Conservation (phyloP, 2,113 vertebrate genomes). For the Numida meleagris region DNA sequence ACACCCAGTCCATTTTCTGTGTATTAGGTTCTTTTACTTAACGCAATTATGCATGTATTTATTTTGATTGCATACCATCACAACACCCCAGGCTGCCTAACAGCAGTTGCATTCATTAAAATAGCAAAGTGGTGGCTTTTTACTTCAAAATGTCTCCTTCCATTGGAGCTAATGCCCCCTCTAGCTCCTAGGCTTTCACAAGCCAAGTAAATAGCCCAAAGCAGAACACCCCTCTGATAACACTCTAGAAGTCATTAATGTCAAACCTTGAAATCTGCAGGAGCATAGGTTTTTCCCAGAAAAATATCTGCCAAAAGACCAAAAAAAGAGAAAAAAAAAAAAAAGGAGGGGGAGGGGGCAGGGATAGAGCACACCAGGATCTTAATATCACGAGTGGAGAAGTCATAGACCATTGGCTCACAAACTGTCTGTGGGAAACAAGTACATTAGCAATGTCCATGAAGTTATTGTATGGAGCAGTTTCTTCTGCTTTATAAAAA, state of each 20-base stretch:
- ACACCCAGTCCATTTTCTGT: not conserved
- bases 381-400: not conserved
- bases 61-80: slow-evolving; percentile 24
- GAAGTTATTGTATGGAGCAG: not conserved
- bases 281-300: not conserved
- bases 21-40: not conserved
- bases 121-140: not conserved
- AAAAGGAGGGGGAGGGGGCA: not conserved
- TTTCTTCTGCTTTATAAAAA: not conserved
- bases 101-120: slow-evolving; percentile 4
- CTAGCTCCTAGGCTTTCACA: not conserved
- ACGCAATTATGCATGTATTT: slow-evolving; percentile 1
- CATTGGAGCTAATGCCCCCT: not conserved
- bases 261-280: not conserved
- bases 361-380: not conserved
- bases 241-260: not conserved
- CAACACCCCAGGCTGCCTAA: not conserved
- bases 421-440: not conserved
- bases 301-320: not conserved
- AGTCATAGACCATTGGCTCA: not conserved
- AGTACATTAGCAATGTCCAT: not conserved
- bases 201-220: not conserved
- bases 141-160: not conserved
- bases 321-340: not conserved
- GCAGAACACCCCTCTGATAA: not conserved